Evolutionary conservation across 2,113 vertebrate genomes (phyloP).

Genomic region (Oryctolagus cuniculus): DNA sequence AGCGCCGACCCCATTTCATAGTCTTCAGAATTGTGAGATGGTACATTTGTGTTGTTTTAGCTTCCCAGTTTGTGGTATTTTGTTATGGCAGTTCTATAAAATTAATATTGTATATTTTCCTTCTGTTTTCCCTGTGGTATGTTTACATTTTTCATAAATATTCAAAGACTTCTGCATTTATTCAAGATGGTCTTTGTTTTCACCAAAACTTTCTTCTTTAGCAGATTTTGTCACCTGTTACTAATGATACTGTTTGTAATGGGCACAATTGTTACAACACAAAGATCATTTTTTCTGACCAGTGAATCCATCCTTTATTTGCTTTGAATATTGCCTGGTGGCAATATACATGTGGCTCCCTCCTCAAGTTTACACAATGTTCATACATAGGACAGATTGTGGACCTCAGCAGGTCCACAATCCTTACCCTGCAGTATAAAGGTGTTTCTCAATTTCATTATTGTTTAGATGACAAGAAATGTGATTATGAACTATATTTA

Average conservation of each 20-base stretch:
- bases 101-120: neutral
- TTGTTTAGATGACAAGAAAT: neutral
- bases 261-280: neutral
- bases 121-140: neutral
- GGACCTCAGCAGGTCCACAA: neutral
- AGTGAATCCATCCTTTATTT: neutral
- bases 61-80: neutral
- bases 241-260: neutral
- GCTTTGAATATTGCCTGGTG: neutral
- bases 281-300: neutral
- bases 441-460: neutral
- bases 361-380: neutral
- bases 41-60: neutral
- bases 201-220: neutral
- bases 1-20: no score
- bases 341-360: neutral
- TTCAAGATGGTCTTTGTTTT: neutral
- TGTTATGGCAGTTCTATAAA: neutral
- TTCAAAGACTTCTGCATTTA: neutral
- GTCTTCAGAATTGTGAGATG: neutral
- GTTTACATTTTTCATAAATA: neutral
- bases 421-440: neutral
- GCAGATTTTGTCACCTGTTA: neutral
- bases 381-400: rapidly evolving
- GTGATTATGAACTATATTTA: neutral